phyloP scores from a whole-genome alignment of 2,797 vertebrate genomes.

The Rhinophrynus dorsalis region DNA sequence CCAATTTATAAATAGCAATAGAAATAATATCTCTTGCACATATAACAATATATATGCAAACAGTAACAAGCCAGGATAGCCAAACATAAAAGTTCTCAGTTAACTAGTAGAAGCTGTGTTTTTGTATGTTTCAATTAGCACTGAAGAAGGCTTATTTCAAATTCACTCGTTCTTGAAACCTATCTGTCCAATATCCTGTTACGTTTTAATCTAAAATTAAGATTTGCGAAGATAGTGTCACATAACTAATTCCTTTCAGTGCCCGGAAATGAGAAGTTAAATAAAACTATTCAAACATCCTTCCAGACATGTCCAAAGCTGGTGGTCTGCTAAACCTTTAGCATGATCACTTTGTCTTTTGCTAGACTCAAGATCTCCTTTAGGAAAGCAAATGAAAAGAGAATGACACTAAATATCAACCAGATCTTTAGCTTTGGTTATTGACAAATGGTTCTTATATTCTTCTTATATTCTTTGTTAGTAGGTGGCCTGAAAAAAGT shows the following conservation, averaged over 20 bases:
- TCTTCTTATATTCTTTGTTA: neutral
- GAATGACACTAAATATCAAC: constrained; percentile 35
- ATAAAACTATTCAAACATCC: constrained; percentile 57
- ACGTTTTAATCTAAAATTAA: constrained; percentile 31
- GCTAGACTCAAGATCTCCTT: neutral
- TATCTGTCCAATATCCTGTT: constrained; percentile 30
- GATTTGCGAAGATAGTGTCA: constrained; percentile 59
- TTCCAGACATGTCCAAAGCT: constrained; percentile 55
- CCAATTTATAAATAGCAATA: neutral
- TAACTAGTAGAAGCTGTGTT: constrained; percentile 35
- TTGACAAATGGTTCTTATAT: constrained; percentile 7
- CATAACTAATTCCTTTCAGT: constrained; percentile 60
- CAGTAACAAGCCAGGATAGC: neutral
- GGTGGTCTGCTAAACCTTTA: constrained; percentile 56
- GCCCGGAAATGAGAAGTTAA: constrained; percentile 61
- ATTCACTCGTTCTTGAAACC: constrained; percentile 49
- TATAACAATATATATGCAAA: neutral
- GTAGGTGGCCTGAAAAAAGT: constrained; percentile 41
- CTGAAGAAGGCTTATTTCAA: constrained; percentile 52
- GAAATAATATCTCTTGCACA: neutral
- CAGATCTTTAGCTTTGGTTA: constrained; percentile 19
- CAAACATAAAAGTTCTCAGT: constrained; percentile 36
- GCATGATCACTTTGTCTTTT: constrained; percentile 35
- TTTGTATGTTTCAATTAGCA: constrained; percentile 30
- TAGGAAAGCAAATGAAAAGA: neutral